Conservation (phyloP, 2,888 invertebrate genomes). For the Vandiemenella viatica region DNA sequence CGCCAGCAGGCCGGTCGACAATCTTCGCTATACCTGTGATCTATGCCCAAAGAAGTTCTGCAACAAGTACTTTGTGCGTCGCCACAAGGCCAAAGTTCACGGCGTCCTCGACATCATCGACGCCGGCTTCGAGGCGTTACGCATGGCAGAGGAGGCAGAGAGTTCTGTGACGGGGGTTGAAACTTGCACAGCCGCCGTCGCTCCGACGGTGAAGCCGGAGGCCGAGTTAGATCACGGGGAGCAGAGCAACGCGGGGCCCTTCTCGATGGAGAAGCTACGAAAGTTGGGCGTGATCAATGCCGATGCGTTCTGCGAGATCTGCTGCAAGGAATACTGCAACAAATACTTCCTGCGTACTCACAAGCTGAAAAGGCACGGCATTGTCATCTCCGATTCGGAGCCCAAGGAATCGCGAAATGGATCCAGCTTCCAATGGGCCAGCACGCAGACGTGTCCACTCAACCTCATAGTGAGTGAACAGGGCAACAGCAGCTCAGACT, state of each 20-base stretch:
- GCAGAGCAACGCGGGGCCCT: background rate
- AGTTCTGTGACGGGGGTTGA: no score
- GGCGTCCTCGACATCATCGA: slow-evolving; percentile 28
- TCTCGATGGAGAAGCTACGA: slow-evolving; percentile 51
- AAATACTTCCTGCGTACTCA: slow-evolving; percentile 86
- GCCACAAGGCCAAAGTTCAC: slow-evolving; percentile 53
- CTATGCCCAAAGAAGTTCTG: slow-evolving; percentile 58
- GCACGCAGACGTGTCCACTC: slow-evolving; percentile 51
- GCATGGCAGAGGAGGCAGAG: slow-evolving; percentile 18
- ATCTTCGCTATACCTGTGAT: no score
- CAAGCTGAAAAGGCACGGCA: slow-evolving; percentile 84
- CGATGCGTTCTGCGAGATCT: slow-evolving; percentile 86
- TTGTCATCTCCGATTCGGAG: slow-evolving; percentile 46
- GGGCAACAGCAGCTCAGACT: slow-evolving; percentile 31
- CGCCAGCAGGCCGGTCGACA: background rate
- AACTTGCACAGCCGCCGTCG: slow-evolving; percentile 7
- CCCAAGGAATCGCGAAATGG: slow-evolving; percentile 18
- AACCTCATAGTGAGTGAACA: slow-evolving; percentile 60
- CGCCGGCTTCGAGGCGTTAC: slow-evolving; percentile 21
- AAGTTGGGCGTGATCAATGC: slow-evolving; percentile 68
- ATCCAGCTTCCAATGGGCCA: slow-evolving; percentile 24
- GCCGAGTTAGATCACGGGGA: background rate
- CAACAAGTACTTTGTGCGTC: slow-evolving; percentile 53
- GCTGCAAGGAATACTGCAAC: slow-evolving; percentile 85
- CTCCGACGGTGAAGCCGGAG: background rate